Evolutionary conservation across 2,888 invertebrate species (phyloP), one percentile per base, ranked within the genome.

Genomic region (Charanyca ferruginea): DNA sequence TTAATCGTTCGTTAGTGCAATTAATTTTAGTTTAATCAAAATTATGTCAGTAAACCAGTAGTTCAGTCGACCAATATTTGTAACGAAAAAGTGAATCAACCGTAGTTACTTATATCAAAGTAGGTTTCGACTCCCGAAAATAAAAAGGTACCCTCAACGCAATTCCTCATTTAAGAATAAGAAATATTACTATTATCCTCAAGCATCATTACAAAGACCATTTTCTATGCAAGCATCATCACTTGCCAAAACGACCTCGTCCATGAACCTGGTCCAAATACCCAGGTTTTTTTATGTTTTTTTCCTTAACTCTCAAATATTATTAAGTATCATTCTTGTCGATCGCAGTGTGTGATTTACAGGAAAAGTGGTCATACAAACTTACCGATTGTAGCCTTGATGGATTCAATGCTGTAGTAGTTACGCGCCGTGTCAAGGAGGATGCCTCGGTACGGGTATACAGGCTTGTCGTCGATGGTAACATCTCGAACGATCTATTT

Each of bases 391-490:
- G 98, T 98, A 18, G 96, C 93, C 84, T 97, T 97, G 67, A 98
- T 97, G 0, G 97, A 93, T 0, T 97, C 96, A 9, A 98, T 96
- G 11, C 97, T 96, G 81, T 98, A 96, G 88, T 96, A 99, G 90
- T 99, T 99, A 42, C 99, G 96, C 0, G 99, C 96, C 0, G 99
- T 99, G 89, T 99, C 99, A 59, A 99, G 90, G 47, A 98, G 95
- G 7, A 99, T 90, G 0, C 99, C 99, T 84, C 99, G 96, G 93
- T 99, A 98, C 0, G 97, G 96, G 92, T 98, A 99, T 0, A 96
- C 96, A 0, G 99, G 99, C 41, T 96, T 96, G 91, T 99, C 99
- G 1, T 90, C 89, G 18, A 98, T 96, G 11, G 91, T 87, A 0
- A 96, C 97, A 79, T 97, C 96, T 3, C 96, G 94, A 0, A 97